Conservation (phyloP, 2,888 invertebrate genomes). For the Petrolisthes manimaculis region DNA sequence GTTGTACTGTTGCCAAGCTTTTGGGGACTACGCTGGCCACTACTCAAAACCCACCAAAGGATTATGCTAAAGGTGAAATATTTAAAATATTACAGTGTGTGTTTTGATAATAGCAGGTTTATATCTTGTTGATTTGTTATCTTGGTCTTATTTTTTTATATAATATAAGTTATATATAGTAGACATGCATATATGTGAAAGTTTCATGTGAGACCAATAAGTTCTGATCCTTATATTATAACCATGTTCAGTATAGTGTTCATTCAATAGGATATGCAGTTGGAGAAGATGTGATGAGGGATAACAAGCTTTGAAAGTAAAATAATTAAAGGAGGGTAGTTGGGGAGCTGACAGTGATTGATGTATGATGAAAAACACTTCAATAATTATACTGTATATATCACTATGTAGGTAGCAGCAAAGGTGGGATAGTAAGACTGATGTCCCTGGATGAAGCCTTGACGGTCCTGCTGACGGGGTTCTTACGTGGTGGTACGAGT, state of each 20-base stretch:
- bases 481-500: constrained; percentile 91
- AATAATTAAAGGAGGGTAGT: no score
- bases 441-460: constrained; percentile 91
- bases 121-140: background rate
- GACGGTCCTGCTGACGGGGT: constrained; percentile 91
- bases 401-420: constrained; percentile 35
- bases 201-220: background rate
- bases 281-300: no score
- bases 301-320: no score
- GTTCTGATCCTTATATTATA: no score
- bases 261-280: no score
- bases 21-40: constrained; percentile 88
- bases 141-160: no score
- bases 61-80: constrained; percentile 56
- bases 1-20: constrained; percentile 91
- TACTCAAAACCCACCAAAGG: constrained; percentile 77
- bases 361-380: no score
- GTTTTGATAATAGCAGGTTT: background rate
- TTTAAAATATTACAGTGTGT: background rate
- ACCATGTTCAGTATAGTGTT: no score
- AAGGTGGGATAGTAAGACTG: constrained; percentile 73
- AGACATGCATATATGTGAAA: background rate
- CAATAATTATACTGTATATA: no score
- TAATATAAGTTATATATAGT: background rate
- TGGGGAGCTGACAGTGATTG: no score